phyloP scores from a whole-genome alignment of 2,888 invertebrate genomes.

The Bursaphelenchus okinawaensis region DNA sequence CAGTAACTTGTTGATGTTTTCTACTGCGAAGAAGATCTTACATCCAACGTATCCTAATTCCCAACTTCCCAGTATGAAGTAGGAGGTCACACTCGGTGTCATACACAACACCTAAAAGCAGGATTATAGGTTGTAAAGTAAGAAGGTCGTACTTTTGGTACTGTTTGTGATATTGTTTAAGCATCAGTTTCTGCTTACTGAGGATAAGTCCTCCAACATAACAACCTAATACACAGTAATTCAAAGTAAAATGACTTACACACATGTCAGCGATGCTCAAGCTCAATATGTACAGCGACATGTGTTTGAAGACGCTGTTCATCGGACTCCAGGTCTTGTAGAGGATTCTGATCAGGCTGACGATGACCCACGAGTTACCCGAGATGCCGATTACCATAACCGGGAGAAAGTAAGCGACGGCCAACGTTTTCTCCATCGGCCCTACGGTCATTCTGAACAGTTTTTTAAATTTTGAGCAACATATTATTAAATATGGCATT shows the following conservation, averaged over 20 bases:
- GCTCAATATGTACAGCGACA: conserved; percentile 34
- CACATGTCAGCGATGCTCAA: conserved; percentile 32
- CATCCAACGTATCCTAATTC: conserved; percentile 23
- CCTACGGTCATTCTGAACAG: not conserved
- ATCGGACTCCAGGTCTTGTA: conserved; percentile 38
- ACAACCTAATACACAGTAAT: no score
- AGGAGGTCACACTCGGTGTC: conserved; percentile 18
- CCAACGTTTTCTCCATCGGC: conserved; percentile 19
- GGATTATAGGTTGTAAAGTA: not conserved
- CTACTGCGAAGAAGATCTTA: conserved; percentile 35
- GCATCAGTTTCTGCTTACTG: no score
- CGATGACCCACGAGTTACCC: conserved; percentile 40
- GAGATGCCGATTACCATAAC: conserved; percentile 30
- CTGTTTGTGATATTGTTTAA: no score
- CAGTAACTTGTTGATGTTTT: conserved; percentile 42
- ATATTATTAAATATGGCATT: no score
- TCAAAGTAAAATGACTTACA: conserved; percentile 14
- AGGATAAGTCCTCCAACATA: no score
- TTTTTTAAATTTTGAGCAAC: no score
- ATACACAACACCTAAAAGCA: conserved; percentile 14
- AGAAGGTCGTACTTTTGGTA: no score
- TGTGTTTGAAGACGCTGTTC: conserved; percentile 37
- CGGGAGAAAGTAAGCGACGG: conserved; percentile 25
- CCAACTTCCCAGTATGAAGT: conserved; percentile 17
- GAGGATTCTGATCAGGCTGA: conserved; percentile 28